Base-by-base conservation (phyloP, 2,888 invertebrate genomes). In the Biston betularia region DNA sequence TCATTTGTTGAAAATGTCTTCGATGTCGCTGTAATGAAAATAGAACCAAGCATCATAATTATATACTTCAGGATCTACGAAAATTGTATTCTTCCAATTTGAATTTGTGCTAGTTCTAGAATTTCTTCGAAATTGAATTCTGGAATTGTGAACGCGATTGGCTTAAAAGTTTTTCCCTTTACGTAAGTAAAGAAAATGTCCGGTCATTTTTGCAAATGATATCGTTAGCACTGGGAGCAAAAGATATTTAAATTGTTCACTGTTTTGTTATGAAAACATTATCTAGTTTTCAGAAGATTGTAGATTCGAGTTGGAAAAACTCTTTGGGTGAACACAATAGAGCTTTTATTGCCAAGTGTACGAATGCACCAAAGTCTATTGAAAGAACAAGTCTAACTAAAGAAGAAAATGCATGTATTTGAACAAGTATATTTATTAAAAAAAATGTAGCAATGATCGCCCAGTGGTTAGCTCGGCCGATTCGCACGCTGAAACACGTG, bases 81-180 rank as follows among this genome's bases (percentile, higher is more conserved):
- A 54, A 42, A 14, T 24, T 15, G 40, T 15, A 11, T 24, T 42
- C 59, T 38, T 10, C 10, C 42, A 49, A 14, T 52, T 52, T 34
- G 9, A 44, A 53, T 61, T 61, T 12, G 9, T 14, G 38, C 45
- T 35, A 53, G 35, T 45, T 52, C 44, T 45, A 58, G 45, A 38
- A 46, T 40, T 60, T 45, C 9, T 7, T 61, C 33, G 50, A 55
- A 68, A 68, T 68, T 68, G 54, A 64, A 68, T 68, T 68, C 35
- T 40, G 45, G 24, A 53, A 67, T 67, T 63, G 64, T 66, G 62
- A 71, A 62, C 61, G 52, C 63, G 61, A 71, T 71, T 55, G 58
- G 52, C 55, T 58, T 55, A 42, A 63, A 63, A 66, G 63, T 68
- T 68, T 65, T 49, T 58, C 53, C 15, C 8, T 49, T 63, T 57